phyloP scores from a whole-genome alignment of 1,140 invertebrate species.

The Drosophila sucinea region DNA sequence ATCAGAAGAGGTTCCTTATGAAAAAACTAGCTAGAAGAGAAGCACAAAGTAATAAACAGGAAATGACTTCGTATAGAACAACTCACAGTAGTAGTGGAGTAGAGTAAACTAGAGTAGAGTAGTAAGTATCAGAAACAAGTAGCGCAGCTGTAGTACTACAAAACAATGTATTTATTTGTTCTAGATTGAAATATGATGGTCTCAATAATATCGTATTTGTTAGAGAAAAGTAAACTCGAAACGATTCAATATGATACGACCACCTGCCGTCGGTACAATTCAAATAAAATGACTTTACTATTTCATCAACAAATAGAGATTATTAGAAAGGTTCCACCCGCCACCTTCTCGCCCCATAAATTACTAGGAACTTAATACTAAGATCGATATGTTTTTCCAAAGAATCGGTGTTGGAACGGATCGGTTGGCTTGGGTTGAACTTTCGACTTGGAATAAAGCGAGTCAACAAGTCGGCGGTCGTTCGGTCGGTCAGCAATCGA shows the following conservation, averaged over 20 bases:
- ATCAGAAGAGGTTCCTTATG: not conserved
- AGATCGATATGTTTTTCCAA: constrained; percentile 11
- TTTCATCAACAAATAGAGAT: constrained; percentile 8
- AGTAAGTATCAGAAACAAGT: not conserved
- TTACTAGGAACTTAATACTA: constrained; percentile 1
- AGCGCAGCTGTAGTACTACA: not conserved
- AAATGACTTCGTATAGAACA: constrained; percentile 2
- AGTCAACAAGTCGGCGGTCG: constrained; percentile 1
- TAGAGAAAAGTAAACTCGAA: not conserved
- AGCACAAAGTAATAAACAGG: not conserved
- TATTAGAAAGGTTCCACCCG: not conserved
- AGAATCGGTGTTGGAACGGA: not conserved
- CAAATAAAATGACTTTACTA: constrained; percentile 5
- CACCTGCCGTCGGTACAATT: constrained; percentile 2
- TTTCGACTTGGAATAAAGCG: constrained; percentile 1
- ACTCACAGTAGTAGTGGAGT: not conserved
- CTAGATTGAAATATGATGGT: constrained; percentile 2
- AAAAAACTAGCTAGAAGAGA: not conserved
- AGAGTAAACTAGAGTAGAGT: not conserved
- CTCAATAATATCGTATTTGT: not conserved
- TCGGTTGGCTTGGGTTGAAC: constrained; percentile 3
- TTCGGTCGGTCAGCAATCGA: not conserved
- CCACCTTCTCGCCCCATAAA: not conserved
- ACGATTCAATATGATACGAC: not conserved
- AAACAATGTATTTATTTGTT: constrained; percentile 4